phyloP scores from a whole-genome alignment of 1,140 invertebrate species.

The Trachelipus rathkii region DNA sequence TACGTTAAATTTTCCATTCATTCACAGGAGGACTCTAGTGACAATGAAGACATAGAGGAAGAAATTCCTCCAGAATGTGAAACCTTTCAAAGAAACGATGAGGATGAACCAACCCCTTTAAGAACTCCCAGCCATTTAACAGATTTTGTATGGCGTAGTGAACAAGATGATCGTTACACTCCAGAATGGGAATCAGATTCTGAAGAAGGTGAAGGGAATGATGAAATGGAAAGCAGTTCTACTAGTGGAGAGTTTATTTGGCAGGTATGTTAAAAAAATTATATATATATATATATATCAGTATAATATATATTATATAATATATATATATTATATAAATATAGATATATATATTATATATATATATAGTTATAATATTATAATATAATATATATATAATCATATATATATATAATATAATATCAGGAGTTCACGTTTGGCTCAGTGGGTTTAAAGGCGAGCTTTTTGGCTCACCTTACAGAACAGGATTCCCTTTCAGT shows the following conservation, averaged over 20 bases:
- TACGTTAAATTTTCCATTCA: too few species aligned
- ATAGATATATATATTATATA: too few species aligned
- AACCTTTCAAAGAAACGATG: not conserved
- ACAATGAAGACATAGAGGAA: not conserved
- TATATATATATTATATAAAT: too few species aligned
- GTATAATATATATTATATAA: too few species aligned
- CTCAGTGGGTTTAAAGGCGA: too few species aligned
- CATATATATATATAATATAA: too few species aligned
- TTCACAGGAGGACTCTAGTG: not conserved
- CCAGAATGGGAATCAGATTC: constrained; percentile 24
- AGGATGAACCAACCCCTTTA: not conserved
- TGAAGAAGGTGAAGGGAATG: constrained; percentile 9
- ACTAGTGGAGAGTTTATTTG: constrained; percentile 28
- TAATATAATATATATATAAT: too few species aligned
- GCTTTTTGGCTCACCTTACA: too few species aligned
- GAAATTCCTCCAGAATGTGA: not conserved
- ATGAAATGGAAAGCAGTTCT: constrained; percentile 1
- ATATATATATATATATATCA: too few species aligned
- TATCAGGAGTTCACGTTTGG: too few species aligned
- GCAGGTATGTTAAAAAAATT: constrained; percentile 16
- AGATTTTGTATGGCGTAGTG: not conserved
- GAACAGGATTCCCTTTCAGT: too few species aligned
- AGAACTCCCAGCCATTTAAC: not conserved
- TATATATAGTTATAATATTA: too few species aligned
- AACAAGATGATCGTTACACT: constrained; percentile 19